These are phyloP conservation scores for Chymomyza procnemis DNA, from an alignment of 2,888 invertebrate species.

Conservation along the genomic window DNA sequence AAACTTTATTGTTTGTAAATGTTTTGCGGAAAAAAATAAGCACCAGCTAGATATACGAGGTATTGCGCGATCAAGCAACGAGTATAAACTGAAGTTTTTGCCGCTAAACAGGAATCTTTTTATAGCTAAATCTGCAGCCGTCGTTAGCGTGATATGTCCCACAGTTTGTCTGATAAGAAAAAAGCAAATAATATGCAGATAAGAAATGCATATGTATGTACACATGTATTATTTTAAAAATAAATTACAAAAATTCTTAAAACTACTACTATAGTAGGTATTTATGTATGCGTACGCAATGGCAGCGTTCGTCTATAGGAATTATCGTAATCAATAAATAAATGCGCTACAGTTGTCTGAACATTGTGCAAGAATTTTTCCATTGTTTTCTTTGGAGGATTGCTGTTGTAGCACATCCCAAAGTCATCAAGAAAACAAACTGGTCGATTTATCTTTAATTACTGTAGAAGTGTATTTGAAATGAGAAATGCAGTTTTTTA, in stretches of 20 bases:
- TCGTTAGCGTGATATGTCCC: conserved; percentile 24
- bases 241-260: conserved; percentile 2
- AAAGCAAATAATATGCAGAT: neutral
- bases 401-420: neutral
- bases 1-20: neutral
- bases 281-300: neutral
- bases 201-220: neutral
- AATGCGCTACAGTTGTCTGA: conserved; percentile 19
- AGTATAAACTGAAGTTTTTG: conserved; percentile 41
- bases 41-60: conserved; percentile 14
- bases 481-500: neutral
- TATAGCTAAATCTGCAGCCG: conserved; percentile 45
- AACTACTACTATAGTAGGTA: neutral
- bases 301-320: neutral
- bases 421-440: neutral
- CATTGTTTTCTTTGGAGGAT: too few species aligned
- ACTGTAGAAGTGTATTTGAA: neutral
- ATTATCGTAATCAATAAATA: conserved; percentile 27
- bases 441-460: neutral
- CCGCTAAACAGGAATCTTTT: conserved; percentile 38
- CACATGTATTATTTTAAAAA: conserved; percentile 4
- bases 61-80: conserved; percentile 29
- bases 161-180: neutral
- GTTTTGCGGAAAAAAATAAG: neutral
- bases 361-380: neutral